Evolutionary conservation across 2,113 vertebrate species (phyloP), one percentile per base, ranked within the genome.

Genomic region (Cynocephalus volans): DNA sequence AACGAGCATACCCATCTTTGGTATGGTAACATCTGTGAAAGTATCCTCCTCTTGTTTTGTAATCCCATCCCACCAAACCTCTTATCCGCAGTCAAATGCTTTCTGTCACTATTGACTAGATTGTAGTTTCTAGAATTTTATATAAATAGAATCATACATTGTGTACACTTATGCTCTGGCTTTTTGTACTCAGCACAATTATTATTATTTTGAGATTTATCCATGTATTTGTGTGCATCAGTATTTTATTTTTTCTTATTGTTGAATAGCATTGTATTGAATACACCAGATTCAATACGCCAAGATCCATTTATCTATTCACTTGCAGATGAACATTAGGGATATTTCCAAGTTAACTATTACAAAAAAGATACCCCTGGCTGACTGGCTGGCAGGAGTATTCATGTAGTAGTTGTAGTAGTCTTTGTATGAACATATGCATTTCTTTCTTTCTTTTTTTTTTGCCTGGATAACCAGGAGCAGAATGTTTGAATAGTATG

Each of bases 401-500:
- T 41, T 41, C 41, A 41, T 41, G 41, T 41, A 41, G 41, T 41
- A 41, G 41, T 41, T 54, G 4, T 81, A 8, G 2, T 45, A 24
- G 26, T 50, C 24, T 90, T 87, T 85, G 23, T 65, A 60, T 72
- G 9, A 75, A 73, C 67, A n/a, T 36, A 48, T 60, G 7, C 31
- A 80, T 75, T 83, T 84, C 80, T 88, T 41, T 41, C 41, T 41
- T 41, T 41, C 50, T 93, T 88, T 88, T 15, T 93, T 88, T 88
- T 15, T 69, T 76, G 31, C 10, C 10, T 21, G 82, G 76, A 86
- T 58, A 56, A 48, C 6, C 31, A 58, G 28, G 1, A 52, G 4
- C 50, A 17, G 24, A 64, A 77, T 84, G 33, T 2, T 28, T 87
- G 28, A 6, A 56, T 84, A 33, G 56, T 80, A 18, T 45, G 12